Percentiles rank a stretch among this genome's conserved stretches.
phyloP scores from a whole-genome alignment of 1,140 invertebrate genomes.

The Helicoverpa armigera region DNA sequence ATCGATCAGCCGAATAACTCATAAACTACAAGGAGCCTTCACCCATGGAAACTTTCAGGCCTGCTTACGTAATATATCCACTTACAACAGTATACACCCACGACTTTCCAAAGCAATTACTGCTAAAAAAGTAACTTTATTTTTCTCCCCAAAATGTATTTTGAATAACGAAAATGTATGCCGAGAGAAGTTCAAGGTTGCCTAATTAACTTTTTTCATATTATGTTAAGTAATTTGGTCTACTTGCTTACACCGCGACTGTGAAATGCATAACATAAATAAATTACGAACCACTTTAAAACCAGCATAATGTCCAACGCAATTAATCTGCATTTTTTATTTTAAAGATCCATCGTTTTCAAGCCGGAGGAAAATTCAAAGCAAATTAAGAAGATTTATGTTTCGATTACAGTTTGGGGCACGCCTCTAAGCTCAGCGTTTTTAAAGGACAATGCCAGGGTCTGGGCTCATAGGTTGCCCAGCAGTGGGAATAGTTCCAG shows the following conservation, averaged over 20 bases:
- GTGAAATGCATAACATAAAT: conserved; percentile 19
- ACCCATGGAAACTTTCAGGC: conserved; percentile 34
- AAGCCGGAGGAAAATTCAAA: conserved; percentile 41
- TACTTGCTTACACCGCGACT: not conserved
- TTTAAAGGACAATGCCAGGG: too few species aligned
- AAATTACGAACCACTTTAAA: conserved; percentile 7
- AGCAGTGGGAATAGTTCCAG: too few species aligned
- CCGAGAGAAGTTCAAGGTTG: conserved; percentile 1
- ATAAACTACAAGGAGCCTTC: conserved; percentile 48
- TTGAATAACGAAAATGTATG: not conserved
- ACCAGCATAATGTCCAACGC: conserved; percentile 15
- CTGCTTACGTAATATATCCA: conserved; percentile 9
- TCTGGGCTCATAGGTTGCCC: too few species aligned
- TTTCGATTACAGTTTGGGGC: conserved; percentile 32
- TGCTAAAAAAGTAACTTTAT: not conserved
- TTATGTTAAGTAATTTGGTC: conserved; percentile 21
- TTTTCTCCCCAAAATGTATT: not conserved
- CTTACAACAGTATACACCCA: not conserved
- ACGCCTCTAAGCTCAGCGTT: conserved; percentile 41
- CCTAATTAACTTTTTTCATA: not conserved
- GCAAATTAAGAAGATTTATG: conserved; percentile 47
- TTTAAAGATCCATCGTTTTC: conserved; percentile 42
- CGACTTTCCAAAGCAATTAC: not conserved
- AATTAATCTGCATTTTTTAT: conserved; percentile 32
- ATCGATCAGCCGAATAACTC: conserved; percentile 58